Evolutionary conservation across 2,113 vertebrate genomes (phyloP).

Genomic region (Physeter macrocephalus): DNA sequence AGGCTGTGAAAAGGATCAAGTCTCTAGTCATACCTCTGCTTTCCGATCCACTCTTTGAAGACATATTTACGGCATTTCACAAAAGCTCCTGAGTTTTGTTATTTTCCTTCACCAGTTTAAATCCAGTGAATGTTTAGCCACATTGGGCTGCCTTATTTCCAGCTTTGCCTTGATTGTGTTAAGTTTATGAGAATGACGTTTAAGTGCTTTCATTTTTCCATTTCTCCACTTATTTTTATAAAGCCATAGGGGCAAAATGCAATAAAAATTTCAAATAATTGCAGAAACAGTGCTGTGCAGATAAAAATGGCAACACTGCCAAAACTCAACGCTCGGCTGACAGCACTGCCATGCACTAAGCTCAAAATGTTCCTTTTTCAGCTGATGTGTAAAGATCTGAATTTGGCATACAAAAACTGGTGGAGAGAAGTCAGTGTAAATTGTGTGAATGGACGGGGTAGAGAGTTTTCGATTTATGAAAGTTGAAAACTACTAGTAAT

Average conservation of each 20-base stretch:
- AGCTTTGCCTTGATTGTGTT: slow-evolving; percentile 19
- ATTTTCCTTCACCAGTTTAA: slow-evolving; percentile 16
- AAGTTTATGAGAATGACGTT: slow-evolving; percentile 32
- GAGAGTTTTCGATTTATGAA: background rate
- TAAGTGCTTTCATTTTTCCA: slow-evolving; percentile 27
- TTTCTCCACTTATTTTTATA: slow-evolving; percentile 38
- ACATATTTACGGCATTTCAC: background rate
- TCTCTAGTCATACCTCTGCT: background rate
- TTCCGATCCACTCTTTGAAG: background rate
- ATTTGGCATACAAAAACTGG: background rate
- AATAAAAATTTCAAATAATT: slow-evolving; percentile 44
- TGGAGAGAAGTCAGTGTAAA: background rate
- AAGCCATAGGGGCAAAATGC: slow-evolving; percentile 16
- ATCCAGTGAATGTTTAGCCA: background rate
- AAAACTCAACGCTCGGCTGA: background rate
- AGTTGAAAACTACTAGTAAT: background rate
- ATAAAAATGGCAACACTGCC: background rate
- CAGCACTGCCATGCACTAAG: background rate
- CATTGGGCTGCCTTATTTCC: background rate
- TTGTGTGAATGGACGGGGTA: background rate
- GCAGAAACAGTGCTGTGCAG: background rate
- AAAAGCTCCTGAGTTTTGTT: background rate
- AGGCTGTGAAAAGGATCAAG: background rate
- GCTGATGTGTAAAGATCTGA: background rate
- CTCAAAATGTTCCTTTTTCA: background rate